Evolutionary conservation across 2,797 vertebrate genomes (phyloP).

Genomic region (Darevskia mixta): DNA sequence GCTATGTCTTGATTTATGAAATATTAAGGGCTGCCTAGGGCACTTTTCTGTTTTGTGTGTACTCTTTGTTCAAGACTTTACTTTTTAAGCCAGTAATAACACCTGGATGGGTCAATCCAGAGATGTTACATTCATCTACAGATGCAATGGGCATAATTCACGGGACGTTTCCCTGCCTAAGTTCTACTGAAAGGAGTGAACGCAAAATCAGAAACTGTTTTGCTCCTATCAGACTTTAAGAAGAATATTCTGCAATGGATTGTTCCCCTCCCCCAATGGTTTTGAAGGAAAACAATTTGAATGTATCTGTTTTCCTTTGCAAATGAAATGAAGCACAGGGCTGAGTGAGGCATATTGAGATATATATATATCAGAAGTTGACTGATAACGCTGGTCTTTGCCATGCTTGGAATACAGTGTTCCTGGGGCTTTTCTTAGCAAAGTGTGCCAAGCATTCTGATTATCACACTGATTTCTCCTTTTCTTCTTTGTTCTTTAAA

Average conservation of each 20-base stretch:
- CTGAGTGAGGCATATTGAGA: too few species aligned
- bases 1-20: constrained; percentile 40
- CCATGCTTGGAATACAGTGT: background rate
- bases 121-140: constrained; percentile 30
- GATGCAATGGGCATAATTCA: background rate
- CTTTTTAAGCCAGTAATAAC: constrained; percentile 37
- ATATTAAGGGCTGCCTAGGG: constrained; percentile 14
- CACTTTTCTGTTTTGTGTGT: constrained; percentile 45
- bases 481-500: background rate
- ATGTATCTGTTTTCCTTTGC: too few species aligned
- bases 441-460: background rate
- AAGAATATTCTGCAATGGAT: too few species aligned
- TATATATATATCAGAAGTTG: too few species aligned
- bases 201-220: background rate
- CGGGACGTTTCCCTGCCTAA: background rate
- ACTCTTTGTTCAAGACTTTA: constrained; percentile 26
- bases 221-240: too few species aligned
- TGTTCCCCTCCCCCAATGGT: too few species aligned
- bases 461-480: background rate
- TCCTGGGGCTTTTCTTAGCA: background rate
- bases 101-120: background rate
- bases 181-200: background rate
- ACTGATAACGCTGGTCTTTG: too few species aligned
- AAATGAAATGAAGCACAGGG: too few species aligned
- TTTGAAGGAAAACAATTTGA: too few species aligned